Percentiles rank a stretch among this genome's conserved stretches.
Evolutionary conservation across 2,797 vertebrate species (phyloP).

Genomic region (Chiroxiphia lanceolata): DNA sequence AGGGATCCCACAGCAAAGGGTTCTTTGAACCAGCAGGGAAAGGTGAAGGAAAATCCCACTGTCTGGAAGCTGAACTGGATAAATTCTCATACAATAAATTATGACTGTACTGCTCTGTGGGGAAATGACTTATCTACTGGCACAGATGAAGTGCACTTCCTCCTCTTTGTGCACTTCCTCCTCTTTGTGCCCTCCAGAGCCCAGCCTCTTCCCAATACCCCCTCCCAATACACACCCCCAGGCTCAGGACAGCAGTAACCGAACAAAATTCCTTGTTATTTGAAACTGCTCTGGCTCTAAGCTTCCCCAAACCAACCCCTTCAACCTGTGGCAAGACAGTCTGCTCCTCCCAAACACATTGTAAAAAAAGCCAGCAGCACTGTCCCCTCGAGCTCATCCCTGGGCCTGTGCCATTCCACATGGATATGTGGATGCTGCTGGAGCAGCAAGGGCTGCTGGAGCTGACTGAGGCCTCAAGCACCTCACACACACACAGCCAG

Average conservation of each 20-base stretch:
- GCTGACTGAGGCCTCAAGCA: neutral
- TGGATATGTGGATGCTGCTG: accelerated
- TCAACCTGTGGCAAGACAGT: neutral
- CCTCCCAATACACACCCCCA: accelerated
- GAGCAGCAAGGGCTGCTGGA: neutral
- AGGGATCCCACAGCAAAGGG: neutral
- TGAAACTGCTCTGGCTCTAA: neutral
- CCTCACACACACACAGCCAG: neutral
- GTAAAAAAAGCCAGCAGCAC: neutral
- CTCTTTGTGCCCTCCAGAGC: neutral
- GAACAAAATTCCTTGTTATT: neutral
- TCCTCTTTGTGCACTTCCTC: neutral
- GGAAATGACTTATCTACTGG: neutral
- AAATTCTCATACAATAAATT: constrained; percentile 43
- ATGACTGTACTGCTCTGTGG: neutral
- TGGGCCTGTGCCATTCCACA: neutral
- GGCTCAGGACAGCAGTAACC: neutral
- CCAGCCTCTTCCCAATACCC: neutral
- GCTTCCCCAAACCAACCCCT: neutral
- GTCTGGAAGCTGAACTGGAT: constrained; percentile 6
- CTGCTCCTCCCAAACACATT: neutral
- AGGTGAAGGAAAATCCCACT: neutral
- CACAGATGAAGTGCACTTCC: neutral
- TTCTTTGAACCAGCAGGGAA: neutral
- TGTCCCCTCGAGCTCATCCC: accelerated